Base-by-base conservation (phyloP, 2,888 invertebrate genomes). In the Hyppa rectilinea region DNA sequence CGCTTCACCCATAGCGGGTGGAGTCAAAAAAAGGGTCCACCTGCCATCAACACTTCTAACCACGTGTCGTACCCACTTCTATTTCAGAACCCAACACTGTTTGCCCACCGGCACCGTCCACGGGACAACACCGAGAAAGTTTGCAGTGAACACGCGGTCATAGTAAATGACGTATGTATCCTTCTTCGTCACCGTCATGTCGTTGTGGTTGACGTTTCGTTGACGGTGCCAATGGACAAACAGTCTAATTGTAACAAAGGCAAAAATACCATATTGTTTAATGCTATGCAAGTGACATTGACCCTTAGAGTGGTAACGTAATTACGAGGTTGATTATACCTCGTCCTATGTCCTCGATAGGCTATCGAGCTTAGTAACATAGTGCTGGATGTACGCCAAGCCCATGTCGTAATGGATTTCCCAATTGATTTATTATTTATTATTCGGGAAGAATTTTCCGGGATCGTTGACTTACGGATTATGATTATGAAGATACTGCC, bases 361-460 rank as follows among this genome's bases (percentile, higher is more conserved):
- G 74, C 68, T 75, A 77, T 81, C 52, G 20, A 49, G 52, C 45
- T 70, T 45, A 53, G 38, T 20, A 63, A 55, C 55, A 71, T 26
- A 64, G 23, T 38, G 34, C 56, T 84, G 85, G 85, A 74, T 55
- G 14, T 43, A 5, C 5, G 83, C 84, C 84, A 84, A 80, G 47
- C 10, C 45, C 67, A 64, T 76, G 69, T 66, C 66, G 43, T 64
- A 43, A 72, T 43, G 29, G 45, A 53, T 52, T 74, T 52, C 17
- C 38, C 49, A 20, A 49, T 23, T 23, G 52, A 76, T 78, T 61
- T 74, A 74, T 71, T 61, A 76, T 78, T 61, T 74, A 74, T 71
- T 61, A 49, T 55, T 43, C 17, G 9, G 14, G 26, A 61, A 52
- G 38, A 52, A 31, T 59, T 52, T 60, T 20, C 31, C 7, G 29